phyloP scores from a whole-genome alignment of 2,888 invertebrate genomes.

The Mythimna impura region DNA sequence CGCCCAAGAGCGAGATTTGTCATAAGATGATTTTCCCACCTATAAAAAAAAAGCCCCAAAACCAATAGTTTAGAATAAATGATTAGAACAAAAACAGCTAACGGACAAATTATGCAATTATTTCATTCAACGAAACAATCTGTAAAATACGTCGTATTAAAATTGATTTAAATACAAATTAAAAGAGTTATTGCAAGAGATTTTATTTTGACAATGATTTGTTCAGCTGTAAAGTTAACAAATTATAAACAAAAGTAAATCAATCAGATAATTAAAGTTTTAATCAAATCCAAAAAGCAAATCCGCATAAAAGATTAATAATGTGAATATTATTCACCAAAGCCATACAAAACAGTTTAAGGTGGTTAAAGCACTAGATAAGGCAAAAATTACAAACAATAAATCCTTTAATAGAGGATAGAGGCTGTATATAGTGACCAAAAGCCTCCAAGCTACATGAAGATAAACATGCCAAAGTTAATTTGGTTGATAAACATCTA shows the following conservation, averaged over 20 bases:
- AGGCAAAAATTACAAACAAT: too few species aligned
- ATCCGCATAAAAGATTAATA: not conserved
- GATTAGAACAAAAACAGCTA: constrained; percentile 5
- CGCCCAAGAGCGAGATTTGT: too few species aligned
- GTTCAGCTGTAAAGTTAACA: not conserved
- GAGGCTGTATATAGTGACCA: not conserved
- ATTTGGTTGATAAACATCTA: constrained; percentile 50
- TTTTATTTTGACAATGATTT: constrained; percentile 1
- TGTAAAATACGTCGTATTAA: not conserved
- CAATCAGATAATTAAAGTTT: not conserved
- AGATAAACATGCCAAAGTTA: constrained; percentile 40
- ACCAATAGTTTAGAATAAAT: constrained; percentile 40
- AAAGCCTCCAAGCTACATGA: not conserved
- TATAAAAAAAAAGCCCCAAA: too few species aligned
- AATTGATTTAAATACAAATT: constrained; percentile 3
- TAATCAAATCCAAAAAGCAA: too few species aligned
- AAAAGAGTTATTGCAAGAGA: constrained; percentile 4
- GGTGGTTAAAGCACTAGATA: too few species aligned
- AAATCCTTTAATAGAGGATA: too few species aligned
- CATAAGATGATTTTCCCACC: too few species aligned
- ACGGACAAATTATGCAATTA: constrained; percentile 7
- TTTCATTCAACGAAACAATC: constrained; percentile 21
- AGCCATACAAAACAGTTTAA: too few species aligned
- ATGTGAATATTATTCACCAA: too few species aligned
- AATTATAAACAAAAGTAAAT: not conserved